Evolutionary conservation across 2,113 vertebrate species (phyloP), one percentile per base, ranked within the genome.

Genomic region (Zosterops borbonicus): DNA sequence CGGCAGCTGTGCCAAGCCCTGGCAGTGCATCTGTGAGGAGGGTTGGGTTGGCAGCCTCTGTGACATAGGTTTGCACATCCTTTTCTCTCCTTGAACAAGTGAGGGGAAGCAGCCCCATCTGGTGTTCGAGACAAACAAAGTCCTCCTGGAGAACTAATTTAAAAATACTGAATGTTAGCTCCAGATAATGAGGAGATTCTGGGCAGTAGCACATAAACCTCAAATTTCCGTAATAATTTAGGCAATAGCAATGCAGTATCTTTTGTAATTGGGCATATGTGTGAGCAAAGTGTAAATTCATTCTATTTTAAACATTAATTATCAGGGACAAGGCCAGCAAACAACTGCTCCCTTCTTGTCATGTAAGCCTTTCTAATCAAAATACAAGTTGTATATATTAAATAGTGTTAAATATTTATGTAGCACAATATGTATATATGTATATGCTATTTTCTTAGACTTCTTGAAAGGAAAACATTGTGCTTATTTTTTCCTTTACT

Each of bases 31-130:
- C 69, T 99, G 99, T 41, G 94, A 98, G 35, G 98, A 98, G 4
- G 99, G 99, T 69, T 99, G 99, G 99, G 97, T 98, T 22, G 99
- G 99, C 68, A 98, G 98, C 86, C 98, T 98, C 86, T 99, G 99
- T 87, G 98, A 99, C 93, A 98, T 97, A 98, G 99, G 99, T 99
- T 92, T 97, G 98, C 60, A 41, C 83, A 86, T 58, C 28, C n/a
- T 87, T 91, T 82, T 55, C 41, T 91, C 28, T 86, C 65, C 35
- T 41, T 67, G 22, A 74, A 50, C 58, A 58, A 90, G 33, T 15
- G 71, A 94, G 83, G 86, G 56, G 44, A 92, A 87, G 90, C 79
- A 97, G 96, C 96, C 76, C 97, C 97, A 95, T 73, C 97, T 97
- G 94, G 80, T 92, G 97, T 62, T 92, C 35, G 27, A 87, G 33